Conservation (phyloP, 2,888 invertebrate species). For the Hypsopygia costalis region DNA sequence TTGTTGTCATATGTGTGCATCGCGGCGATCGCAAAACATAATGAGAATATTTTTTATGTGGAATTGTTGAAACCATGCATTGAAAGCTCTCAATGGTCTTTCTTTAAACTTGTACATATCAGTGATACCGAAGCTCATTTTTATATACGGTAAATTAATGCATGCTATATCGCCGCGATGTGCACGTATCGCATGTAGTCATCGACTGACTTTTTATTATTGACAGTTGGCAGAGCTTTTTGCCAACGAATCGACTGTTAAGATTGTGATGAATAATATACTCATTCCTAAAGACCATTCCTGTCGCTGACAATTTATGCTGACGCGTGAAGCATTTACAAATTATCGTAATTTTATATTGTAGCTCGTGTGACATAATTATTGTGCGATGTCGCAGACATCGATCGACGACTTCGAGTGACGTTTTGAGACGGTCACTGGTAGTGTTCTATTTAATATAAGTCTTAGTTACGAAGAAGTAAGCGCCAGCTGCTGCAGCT, state of each 20-base stretch:
- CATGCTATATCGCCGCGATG: neutral
- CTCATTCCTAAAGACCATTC: conserved; percentile 17
- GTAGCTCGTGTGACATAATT: neutral
- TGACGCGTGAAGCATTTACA: conserved; percentile 12
- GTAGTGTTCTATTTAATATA: too few relatives aligned
- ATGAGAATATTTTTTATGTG: too few relatives aligned
- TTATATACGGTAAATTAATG: too few relatives aligned
- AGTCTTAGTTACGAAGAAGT: too few relatives aligned
- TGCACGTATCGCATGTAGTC: neutral
- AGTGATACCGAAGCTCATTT: too few relatives aligned
- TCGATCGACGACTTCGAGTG: too few relatives aligned
- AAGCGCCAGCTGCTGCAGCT: too few relatives aligned
- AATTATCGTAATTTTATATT: conserved; percentile 5
- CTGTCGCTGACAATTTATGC: conserved; percentile 12
- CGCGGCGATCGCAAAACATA: neutral
- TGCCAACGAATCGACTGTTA: neutral
- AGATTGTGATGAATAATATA: conserved; percentile 17
- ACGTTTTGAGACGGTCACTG: too few relatives aligned
- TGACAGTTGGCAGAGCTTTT: too few relatives aligned
- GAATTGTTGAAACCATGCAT: too few relatives aligned
- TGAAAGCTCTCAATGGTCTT: too few relatives aligned
- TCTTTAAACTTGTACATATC: too few relatives aligned
- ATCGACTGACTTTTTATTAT: neutral
- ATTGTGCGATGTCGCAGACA: neutral
- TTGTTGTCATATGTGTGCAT: neutral